Percentiles rank a stretch among this genome's conserved stretches.
Conservation (phyloP, 1,140 invertebrate species). For the Anastatus disparis region DNA sequence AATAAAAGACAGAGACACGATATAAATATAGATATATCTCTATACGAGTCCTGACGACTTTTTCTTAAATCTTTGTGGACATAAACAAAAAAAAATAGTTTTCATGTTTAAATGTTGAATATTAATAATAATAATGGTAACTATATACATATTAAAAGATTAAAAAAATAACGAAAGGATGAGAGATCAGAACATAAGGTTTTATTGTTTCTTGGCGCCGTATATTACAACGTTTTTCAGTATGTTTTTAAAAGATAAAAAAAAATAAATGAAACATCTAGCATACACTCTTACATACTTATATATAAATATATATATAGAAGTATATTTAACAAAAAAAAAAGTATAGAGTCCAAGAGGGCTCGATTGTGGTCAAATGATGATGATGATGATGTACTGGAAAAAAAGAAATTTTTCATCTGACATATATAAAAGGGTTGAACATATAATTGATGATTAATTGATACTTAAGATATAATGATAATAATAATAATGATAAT, state of each 20-base stretch:
- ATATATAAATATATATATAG: slow-evolving; percentile 43
- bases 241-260: slow-evolving; percentile 42
- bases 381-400: no score
- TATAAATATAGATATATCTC: slow-evolving; percentile 30
- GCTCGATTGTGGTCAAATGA: slow-evolving; percentile 30
- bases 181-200: slow-evolving; percentile 27
- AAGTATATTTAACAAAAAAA: slow-evolving; percentile 58
- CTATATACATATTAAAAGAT: background rate
- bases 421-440: slow-evolving; percentile 47
- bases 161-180: slow-evolving; percentile 18
- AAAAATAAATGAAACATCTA: no score
- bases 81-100: slow-evolving; percentile 2
- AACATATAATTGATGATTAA: slow-evolving; percentile 62
- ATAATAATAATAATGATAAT: slow-evolving; percentile 52
- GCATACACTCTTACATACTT: no score
- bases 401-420: slow-evolving; percentile 15
- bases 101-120: slow-evolving; percentile 3
- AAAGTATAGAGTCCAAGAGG: slow-evolving; percentile 47
- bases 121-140: background rate
- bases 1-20: background rate
- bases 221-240: slow-evolving; percentile 35
- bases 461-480: slow-evolving; percentile 64
- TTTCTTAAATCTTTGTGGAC: background rate
- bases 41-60: slow-evolving; percentile 10
- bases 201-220: slow-evolving; percentile 39